Percentiles rank a stretch among this genome's conserved stretches.
Conservation (phyloP, 1,140 invertebrate species). For the Palaemon carinicauda region DNA sequence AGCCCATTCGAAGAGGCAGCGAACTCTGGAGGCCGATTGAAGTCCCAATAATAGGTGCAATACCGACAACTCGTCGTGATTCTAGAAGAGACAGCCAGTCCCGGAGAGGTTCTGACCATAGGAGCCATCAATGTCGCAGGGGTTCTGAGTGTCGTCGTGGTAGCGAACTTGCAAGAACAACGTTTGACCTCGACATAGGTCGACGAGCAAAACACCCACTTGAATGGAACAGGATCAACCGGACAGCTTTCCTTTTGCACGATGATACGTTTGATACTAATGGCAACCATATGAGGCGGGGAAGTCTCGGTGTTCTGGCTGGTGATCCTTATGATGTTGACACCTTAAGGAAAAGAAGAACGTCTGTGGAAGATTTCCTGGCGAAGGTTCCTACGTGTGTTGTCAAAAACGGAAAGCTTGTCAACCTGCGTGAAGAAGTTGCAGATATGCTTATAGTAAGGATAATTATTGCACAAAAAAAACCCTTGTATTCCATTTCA, state of each 20-base stretch:
- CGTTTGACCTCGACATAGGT: conserved; percentile 48
- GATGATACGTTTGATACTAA: conserved; percentile 56
- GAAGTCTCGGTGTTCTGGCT: conserved; percentile 50
- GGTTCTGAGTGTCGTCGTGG: conserved; percentile 48
- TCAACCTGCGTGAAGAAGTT: conserved; percentile 58
- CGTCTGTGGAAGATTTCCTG: conserved; percentile 58
- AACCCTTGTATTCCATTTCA: background rate
- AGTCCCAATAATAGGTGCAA: background rate
- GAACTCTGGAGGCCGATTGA: conserved; percentile 46
- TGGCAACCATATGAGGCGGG: conserved; percentile 47
- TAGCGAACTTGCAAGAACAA: conserved; percentile 46
- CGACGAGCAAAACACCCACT: conserved; percentile 54
- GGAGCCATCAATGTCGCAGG: conserved; percentile 40
- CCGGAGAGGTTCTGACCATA: conserved; percentile 53
- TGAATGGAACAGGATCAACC: conserved; percentile 59
- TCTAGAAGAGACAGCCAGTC: conserved; percentile 27
- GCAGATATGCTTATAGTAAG: conserved; percentile 59
- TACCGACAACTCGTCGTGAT: conserved; percentile 9
- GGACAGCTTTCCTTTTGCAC: conserved; percentile 44
- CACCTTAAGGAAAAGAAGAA: conserved; percentile 53
- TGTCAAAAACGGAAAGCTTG: conserved; percentile 58
- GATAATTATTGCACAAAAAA: background rate
- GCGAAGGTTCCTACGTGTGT: conserved; percentile 58
- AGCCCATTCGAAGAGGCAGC: conserved; percentile 39
- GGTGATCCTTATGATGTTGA: conserved; percentile 52